Evolutionary conservation across 2,113 vertebrate species (phyloP), one percentile per base, ranked within the genome.

Genomic region (Tretioscincus oriximinensis): DNA sequence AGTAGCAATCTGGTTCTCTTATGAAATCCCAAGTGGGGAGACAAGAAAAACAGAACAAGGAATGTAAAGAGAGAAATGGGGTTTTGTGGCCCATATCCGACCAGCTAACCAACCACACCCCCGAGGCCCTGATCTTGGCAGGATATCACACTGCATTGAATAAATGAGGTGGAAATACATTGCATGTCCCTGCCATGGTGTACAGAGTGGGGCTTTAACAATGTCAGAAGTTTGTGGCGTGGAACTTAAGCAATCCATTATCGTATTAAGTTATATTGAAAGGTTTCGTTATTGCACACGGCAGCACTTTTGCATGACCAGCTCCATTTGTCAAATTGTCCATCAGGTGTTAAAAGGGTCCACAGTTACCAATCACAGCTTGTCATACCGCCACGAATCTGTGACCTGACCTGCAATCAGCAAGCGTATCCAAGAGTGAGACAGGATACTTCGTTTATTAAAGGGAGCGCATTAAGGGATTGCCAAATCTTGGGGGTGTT

Each of bases 381-480:
- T 76, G 7, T 9, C 3, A 61, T 71, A 73, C 84, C 81, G 78
- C 0, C 72, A 24, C 58, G 61, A 72, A 11, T 28, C 28, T 82
- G 2, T 73, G 75, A 12, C 14, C 69, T 84, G 76, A 65, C 21
- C 63, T 60, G 74, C 16, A 28, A 65, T 88, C 63, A 84, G 77
- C 77, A 58, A 35, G 60, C 49, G 16, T 77, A 60, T 71, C 76
- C 4, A 51, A 18, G 68, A 85, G 35, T 9, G n/a, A 88, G 63
- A 75, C 29, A 21, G 85, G 81, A n/a, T 73, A 66, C 61, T 87
- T n/a, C 47, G 5, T 74, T 86, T 87, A 76, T 77, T 78, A 71
- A n/a, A 76, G 78, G n/a, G 69, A 29, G 72, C 79, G 3, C 49
- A 2, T 83, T 78, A 72, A 76, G 18, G 70, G 41, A 70, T 76